Evolutionary conservation across 2,888 invertebrate genomes (phyloP).

Genomic region (Hemaris fuciformis): DNA sequence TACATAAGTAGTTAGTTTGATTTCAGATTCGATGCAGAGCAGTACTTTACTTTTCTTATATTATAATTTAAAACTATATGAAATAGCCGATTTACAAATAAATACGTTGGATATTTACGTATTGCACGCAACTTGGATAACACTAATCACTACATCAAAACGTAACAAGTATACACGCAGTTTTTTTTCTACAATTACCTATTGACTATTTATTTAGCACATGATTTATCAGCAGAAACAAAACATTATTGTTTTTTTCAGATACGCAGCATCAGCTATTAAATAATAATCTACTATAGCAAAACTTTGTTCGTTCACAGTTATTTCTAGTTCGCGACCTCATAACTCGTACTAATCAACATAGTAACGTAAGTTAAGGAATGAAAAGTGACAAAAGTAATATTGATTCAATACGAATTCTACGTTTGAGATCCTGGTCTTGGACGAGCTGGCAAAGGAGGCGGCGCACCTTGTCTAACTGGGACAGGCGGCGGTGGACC

Average conservation of each 20-base stretch:
- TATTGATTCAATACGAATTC: neutral
- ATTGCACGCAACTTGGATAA: neutral
- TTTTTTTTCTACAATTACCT: neutral
- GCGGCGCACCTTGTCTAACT: constrained; percentile 82
- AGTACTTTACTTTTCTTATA: neutral
- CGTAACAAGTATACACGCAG: neutral
- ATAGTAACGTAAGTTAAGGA: neutral
- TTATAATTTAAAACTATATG: neutral
- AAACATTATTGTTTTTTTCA: neutral
- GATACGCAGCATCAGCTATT: neutral
- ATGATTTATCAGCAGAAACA: neutral
- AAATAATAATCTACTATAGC: neutral
- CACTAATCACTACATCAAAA: neutral
- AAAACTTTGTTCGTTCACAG: neutral
- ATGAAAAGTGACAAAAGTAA: neutral
- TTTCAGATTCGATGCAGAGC: neutral
- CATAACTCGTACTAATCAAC: neutral
- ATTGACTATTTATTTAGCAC: neutral
- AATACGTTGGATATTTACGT: neutral
- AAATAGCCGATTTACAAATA: neutral
- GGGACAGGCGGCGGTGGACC: constrained; percentile 77
- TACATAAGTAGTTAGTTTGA: neutral
- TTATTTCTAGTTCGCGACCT: neutral
- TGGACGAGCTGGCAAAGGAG: constrained; percentile 85
- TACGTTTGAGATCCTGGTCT: constrained; percentile 46